A percentile compares a stretch with the other conserved stretches of the same genome.
These are phyloP conservation scores for Taxidea taxus DNA, from an alignment of 2,113 vertebrate species.

Conservation along the genomic window DNA sequence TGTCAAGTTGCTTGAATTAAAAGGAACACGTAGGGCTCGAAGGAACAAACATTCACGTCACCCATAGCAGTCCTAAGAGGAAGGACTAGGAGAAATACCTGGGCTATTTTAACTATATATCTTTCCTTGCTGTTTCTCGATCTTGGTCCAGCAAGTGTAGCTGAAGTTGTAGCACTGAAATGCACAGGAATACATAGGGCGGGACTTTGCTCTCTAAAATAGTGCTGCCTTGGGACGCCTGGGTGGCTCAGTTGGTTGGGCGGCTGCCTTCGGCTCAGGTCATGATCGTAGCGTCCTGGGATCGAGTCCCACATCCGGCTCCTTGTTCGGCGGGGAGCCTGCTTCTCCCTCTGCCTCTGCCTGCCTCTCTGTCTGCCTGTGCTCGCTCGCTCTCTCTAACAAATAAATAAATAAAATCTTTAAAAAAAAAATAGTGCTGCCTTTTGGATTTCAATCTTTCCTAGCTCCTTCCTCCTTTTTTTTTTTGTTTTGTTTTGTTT, in stretches of 20 bases:
- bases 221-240: neutral
- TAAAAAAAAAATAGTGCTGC: neutral
- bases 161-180: neutral
- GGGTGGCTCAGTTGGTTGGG: no score
- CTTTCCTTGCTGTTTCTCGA: neutral
- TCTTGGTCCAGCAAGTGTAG: neutral
- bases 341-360: no score
- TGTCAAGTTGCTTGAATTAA: conserved; percentile 37
- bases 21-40: neutral
- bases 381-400: no score
- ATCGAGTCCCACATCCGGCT: no score
- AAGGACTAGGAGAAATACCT: neutral
- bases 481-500: no score
- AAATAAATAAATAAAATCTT: no score
- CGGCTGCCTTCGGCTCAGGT: no score
- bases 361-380: no score
- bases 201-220: neutral
- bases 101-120: neutral
- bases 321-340: no score
- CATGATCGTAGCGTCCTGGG: no score
- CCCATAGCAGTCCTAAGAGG: neutral
- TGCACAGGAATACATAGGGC: neutral
- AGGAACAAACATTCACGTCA: neutral
- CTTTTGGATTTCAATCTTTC: neutral
- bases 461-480: neutral